Evolutionary conservation across 2,797 vertebrate species (phyloP), one percentile per base, ranked within the genome.

Genomic region (Synaphobranchus kaupii): DNA sequence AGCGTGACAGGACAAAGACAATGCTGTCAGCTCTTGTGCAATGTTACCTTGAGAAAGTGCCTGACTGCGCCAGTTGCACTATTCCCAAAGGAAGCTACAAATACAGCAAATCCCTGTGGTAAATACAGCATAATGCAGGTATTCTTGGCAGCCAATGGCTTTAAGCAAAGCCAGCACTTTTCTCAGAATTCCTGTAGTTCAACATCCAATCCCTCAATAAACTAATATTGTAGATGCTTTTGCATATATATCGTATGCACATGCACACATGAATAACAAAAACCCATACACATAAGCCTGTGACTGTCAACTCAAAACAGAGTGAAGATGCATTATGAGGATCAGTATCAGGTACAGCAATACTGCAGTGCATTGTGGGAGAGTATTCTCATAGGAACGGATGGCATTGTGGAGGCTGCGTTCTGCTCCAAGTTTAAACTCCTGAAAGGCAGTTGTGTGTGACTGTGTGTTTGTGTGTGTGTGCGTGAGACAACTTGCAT

Each of bases 51-150:
- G 86, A 91, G 85, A 85, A 90, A 88, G 87, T 85, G 89, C 89
- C 88, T 85, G 92, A 89, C 91, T 95, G 94, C 94, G 94, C 94
- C 95, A 95, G 92, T 66, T 58, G 17, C 7, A 1, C 34, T 50
- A 71, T 68, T 54, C 78, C 56, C 25, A 54, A n/a, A n/a, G 22
- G 66, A 17, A 13, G 34, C 66, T 39, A 13, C 28, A 34, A 84
- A 78, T 78, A 58, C 68, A 76, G 85, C 17, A 76, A 76, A 83
- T 50, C 47, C 63, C 68, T 60, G 6, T 0, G 34, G 63, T 44
- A 63, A 68, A 84, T 66, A 34, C n/a, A n/a, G 52, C 82, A 78
- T 76, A 73, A 60, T 63, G 56, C 56, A 47, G 56, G 83, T 63
- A 17, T 84, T 84, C 17, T 20, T 60, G 83, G 54, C 34, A 2